Evolutionary conservation across 2,888 invertebrate genomes (phyloP).

Genomic region (Erynnis tages): DNA sequence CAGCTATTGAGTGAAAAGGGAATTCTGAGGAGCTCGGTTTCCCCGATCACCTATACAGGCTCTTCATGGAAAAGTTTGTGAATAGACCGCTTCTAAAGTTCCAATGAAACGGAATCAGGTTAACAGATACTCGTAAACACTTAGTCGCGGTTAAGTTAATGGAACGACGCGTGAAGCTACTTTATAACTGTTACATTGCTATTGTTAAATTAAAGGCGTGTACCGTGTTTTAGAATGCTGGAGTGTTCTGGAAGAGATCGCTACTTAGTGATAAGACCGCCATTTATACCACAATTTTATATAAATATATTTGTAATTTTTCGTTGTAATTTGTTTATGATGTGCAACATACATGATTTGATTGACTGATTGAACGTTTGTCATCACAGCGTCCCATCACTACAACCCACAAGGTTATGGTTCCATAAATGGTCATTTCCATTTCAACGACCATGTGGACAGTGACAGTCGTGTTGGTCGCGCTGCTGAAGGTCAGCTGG

Average conservation of each 20-base stretch:
- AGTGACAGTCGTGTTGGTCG: constrained; percentile 40
- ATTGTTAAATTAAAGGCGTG: background rate
- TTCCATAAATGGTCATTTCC: background rate
- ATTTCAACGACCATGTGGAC: constrained; percentile 46
- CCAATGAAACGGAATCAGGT: constrained; percentile 22
- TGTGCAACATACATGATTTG: background rate
- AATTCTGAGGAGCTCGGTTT: constrained; percentile 23
- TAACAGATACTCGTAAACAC: constrained; percentile 23
- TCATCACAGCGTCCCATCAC: background rate
- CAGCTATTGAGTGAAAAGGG: constrained; percentile 26
- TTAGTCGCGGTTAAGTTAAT: constrained; percentile 9
- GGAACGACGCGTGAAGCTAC: too few species aligned
- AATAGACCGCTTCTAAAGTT: constrained; percentile 21
- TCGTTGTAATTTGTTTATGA: too few species aligned
- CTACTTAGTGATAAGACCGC: too few species aligned
- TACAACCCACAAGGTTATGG: constrained; percentile 3
- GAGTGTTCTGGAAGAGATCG: too few species aligned
- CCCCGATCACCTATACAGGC: constrained; percentile 25
- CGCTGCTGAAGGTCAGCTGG: constrained; percentile 28
- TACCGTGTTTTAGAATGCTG: too few species aligned
- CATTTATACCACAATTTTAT: too few species aligned
- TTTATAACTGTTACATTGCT: background rate
- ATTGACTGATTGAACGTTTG: background rate
- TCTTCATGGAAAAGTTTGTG: constrained; percentile 25
- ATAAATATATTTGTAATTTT: too few species aligned